Evolutionary conservation across 2,797 vertebrate species (phyloP).

Genomic region (Phalloptychus januarius): DNA sequence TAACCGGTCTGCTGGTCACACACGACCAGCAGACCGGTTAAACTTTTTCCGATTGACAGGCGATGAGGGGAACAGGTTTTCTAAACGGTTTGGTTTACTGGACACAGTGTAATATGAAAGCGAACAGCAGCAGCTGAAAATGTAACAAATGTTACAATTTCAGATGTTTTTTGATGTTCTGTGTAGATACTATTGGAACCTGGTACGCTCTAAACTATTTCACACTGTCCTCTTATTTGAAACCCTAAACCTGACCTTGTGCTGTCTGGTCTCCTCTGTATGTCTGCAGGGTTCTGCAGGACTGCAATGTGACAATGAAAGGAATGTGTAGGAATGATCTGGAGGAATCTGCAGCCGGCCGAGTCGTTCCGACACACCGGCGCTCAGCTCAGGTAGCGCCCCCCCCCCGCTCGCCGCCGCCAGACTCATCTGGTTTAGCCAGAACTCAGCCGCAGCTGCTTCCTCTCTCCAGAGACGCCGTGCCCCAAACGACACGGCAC

Average conservation of each 20-base stretch:
- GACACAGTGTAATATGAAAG: too few species aligned
- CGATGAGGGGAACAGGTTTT: too few species aligned
- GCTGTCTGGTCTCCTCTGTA: too few species aligned
- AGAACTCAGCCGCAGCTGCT: slow-evolving; percentile 25
- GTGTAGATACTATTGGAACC: background rate
- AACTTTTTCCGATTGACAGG: too few species aligned
- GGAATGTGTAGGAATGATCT: slow-evolving; percentile 38
- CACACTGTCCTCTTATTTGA: background rate
- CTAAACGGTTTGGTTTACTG: too few species aligned
- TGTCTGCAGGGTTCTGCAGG: slow-evolving; percentile 10
- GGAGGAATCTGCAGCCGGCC: slow-evolving; percentile 27
- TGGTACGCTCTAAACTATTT: background rate
- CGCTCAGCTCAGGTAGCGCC: slow-evolving; percentile 26
- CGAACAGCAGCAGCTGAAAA: too few species aligned
- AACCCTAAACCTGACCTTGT: background rate
- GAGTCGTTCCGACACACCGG: slow-evolving; percentile 19
- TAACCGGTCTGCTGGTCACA: background rate
- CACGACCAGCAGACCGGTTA: too few species aligned
- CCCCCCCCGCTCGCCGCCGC: background rate
- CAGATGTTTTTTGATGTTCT: background rate
- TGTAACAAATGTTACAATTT: too few species aligned
- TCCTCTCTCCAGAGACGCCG: slow-evolving; percentile 2
- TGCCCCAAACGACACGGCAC: background rate
- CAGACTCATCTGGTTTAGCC: background rate
- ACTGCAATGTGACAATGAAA: slow-evolving; percentile 27